phyloP scores from a whole-genome alignment of 2,113 vertebrate genomes.

The Osmerus mordax region DNA sequence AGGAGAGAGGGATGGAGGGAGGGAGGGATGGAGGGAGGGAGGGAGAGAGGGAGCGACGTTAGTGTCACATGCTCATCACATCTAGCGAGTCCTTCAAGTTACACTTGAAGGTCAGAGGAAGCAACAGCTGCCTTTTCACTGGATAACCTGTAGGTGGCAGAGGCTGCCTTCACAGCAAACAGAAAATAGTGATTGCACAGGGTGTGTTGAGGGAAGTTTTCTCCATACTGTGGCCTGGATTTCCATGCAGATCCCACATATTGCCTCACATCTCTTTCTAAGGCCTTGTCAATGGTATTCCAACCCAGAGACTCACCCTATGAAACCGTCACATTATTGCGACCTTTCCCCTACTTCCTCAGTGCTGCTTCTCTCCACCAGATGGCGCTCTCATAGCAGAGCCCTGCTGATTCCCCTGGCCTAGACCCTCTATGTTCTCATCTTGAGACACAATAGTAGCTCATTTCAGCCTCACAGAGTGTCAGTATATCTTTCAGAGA shows the following conservation, averaged over 20 bases:
- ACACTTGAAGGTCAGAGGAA: not conserved
- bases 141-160: conserved; percentile 26
- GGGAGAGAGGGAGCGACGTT: not conserved
- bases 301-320: not conserved
- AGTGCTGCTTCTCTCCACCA: conserved; percentile 32
- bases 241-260: not conserved
- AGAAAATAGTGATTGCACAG: not conserved
- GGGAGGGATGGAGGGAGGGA: conserved; percentile 9
- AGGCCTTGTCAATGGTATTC: not conserved
- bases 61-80: not conserved
- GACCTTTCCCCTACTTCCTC: conserved; percentile 25
- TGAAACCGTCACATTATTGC: not conserved
- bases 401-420: not conserved
- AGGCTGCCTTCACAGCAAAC: not conserved
- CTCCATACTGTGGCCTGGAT: not conserved
- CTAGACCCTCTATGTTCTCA: not conserved
- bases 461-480: not conserved
- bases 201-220: not conserved
- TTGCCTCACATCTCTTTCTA: not conserved
- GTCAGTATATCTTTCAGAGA: no score
- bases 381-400: conserved; percentile 24
- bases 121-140: conserved; percentile 1
- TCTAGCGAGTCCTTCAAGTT: not conserved
- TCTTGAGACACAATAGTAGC: not conserved
- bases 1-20: conserved; percentile 16